These are phyloP conservation scores for Pemphigus obesinymphae DNA, from an alignment of 1,140 invertebrate species.

Conservation along the genomic window DNA sequence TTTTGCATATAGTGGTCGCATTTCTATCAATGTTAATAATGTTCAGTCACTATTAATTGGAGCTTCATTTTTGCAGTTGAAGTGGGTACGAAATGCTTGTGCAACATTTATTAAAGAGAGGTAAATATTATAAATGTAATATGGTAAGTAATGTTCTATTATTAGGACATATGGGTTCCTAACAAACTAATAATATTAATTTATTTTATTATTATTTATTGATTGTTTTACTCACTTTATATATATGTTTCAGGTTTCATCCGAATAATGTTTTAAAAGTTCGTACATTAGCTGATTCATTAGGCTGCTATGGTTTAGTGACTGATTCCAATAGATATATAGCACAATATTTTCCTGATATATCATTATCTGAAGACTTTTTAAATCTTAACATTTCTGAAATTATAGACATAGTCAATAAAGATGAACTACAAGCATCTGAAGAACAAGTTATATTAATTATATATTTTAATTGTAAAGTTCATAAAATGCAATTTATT, in stretches of 20 bases:
- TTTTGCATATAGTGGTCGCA: constrained; percentile 79
- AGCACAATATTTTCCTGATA: constrained; percentile 75
- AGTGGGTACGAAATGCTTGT: constrained; percentile 77
- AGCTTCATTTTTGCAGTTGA: constrained; percentile 80
- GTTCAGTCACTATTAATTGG: constrained; percentile 82
- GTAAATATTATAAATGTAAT: too few relatives aligned
- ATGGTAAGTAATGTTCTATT: too few relatives aligned
- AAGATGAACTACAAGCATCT: constrained; percentile 74
- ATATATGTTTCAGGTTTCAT: constrained; percentile 59
- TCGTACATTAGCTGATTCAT: constrained; percentile 74
- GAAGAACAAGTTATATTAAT: constrained; percentile 59
- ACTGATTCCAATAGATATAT: constrained; percentile 76
- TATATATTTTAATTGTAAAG: neutral
- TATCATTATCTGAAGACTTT: constrained; percentile 75
- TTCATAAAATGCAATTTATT: neutral
- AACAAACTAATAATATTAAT: neutral
- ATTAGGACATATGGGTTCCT: too few relatives aligned
- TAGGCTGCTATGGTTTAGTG: constrained; percentile 68
- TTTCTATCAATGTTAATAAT: constrained; percentile 73
- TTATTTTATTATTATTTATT: neutral
- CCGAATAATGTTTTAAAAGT: constrained; percentile 82
- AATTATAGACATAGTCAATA: constrained; percentile 65
- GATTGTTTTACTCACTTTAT: neutral
- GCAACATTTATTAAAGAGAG: constrained; percentile 72
- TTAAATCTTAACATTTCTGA: constrained; percentile 61